A percentile compares a stretch with the other conserved stretches of the same genome.
phyloP scores from a whole-genome alignment of 2,797 vertebrate genomes.

The Microctenopoma steveboyesi region DNA sequence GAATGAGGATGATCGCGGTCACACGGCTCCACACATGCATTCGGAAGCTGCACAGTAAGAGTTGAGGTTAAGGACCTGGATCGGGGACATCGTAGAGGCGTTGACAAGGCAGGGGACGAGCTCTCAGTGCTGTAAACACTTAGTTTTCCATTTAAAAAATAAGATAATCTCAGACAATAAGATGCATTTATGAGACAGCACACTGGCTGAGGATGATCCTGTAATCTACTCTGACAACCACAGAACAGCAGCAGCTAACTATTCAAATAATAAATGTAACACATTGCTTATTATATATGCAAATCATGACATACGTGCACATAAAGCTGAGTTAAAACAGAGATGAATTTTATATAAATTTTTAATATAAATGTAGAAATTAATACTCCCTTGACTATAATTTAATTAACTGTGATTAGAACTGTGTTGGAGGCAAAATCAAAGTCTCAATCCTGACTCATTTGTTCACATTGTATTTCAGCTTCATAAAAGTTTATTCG shows the following conservation, averaged over 20 bases:
- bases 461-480: too few species aligned
- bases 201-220: neutral
- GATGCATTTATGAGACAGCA: slow-evolving; percentile 2
- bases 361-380: neutral
- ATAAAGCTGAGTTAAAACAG: too few species aligned
- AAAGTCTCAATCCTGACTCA: too few species aligned
- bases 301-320: too few species aligned
- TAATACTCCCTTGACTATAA: neutral
- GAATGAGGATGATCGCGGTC: neutral
- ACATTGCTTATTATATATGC: too few species aligned
- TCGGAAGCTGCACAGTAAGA: neutral
- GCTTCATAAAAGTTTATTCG: too few species aligned
- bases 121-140: too few species aligned
- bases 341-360: too few species aligned
- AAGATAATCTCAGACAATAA: neutral
- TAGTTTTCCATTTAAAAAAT: too few species aligned
- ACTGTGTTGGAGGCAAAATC: too few species aligned
- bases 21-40: neutral
- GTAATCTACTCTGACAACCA: slow-evolving; percentile 5
- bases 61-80: neutral
- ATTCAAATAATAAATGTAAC: neutral
- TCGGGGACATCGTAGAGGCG: neutral
- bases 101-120: too few species aligned
- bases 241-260: neutral
- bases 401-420: too few species aligned